These are phyloP conservation scores for Caenorhabditis inopinata DNA, from an alignment of 1,140 invertebrate species.

Conservation along the genomic window DNA sequence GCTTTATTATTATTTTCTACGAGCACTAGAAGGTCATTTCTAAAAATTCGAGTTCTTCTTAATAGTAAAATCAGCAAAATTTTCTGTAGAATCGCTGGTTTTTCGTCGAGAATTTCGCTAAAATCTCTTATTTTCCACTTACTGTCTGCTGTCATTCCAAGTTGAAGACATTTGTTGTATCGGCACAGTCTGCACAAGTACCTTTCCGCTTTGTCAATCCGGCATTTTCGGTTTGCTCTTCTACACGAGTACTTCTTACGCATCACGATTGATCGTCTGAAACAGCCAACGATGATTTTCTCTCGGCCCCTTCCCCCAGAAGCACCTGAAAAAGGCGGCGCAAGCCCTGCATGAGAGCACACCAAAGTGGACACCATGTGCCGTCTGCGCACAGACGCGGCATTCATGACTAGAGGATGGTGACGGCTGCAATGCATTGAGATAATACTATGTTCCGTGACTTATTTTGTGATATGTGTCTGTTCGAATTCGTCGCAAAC, in stretches of 20 bases:
- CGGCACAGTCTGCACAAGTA: constrained; percentile 19
- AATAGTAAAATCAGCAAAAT: too few species aligned
- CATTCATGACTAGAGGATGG: constrained; percentile 14
- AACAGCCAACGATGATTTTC: neutral
- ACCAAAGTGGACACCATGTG: constrained; percentile 38
- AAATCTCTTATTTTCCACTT: neutral
- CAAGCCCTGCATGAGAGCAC: constrained; percentile 37
- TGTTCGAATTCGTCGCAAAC: neutral
- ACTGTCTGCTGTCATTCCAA: constrained; percentile 11
- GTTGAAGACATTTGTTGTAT: neutral
- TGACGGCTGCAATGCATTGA: neutral
- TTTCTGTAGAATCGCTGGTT: too few species aligned
- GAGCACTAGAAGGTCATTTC: too few species aligned
- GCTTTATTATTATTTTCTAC: too few species aligned
- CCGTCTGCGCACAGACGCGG: constrained; percentile 23
- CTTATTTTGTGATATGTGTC: constrained; percentile 21
- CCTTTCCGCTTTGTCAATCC: constrained; percentile 2
- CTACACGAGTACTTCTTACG: neutral
- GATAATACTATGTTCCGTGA: constrained; percentile 4
- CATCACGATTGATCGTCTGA: neutral
- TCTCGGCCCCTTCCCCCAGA: neutral
- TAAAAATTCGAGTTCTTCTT: too few species aligned
- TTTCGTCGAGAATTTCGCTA: too few species aligned
- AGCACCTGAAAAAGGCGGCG: constrained; percentile 37
- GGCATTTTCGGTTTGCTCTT: neutral